Evolutionary conservation across 2,797 vertebrate genomes (phyloP), one percentile per base, ranked within the genome.

Genomic region (Rhinogobio ventralis): DNA sequence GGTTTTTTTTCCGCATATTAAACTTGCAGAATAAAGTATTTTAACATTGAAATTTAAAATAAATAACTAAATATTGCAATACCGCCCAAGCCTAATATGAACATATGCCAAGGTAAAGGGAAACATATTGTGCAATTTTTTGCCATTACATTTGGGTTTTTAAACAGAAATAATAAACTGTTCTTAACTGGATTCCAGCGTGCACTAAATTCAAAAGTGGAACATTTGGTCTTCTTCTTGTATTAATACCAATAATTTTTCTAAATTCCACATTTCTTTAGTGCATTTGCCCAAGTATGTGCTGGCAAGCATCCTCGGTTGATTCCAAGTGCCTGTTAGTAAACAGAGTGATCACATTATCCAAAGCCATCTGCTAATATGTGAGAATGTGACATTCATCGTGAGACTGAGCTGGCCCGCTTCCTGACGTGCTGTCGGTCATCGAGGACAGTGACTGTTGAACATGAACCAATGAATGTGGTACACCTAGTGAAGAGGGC

Each of bases 291-390:
- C 75, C 76, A 64, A 62, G 30, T 72, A 79, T 51, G 23, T 20
- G 7, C 55, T 85, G 83, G 83, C 76, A 79, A 72, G 57, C 30
- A 64, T 72, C 67, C 51, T 64, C 14, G 10, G 66, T 17, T 51
- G 28, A 49, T 46, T 85, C 30, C 76, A 79, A 72, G 33, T 28
- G 67, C 30, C 76, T 79, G 83, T 79, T 79, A 73, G 76, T 73
- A 85, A 85, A 85, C 76, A 85, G 28, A 79, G 39, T 64, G 76
- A 66, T 85, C 83, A 64, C 68, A 79, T 85, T 85, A 79, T 73
- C 83, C 76, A 73, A 85, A 79, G 53, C 75, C 83, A 85, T 79
- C 83, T 85, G 83, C 45, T 85, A 53, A 85, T 73, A 73, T 25
- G 76, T 64, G 51, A 53, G 76, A 79, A 79, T 85, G 39, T 79